Percentiles rank a stretch among this genome's conserved stretches.
phyloP scores from a whole-genome alignment of 1,140 invertebrate species.

The Bombus confusus region DNA sequence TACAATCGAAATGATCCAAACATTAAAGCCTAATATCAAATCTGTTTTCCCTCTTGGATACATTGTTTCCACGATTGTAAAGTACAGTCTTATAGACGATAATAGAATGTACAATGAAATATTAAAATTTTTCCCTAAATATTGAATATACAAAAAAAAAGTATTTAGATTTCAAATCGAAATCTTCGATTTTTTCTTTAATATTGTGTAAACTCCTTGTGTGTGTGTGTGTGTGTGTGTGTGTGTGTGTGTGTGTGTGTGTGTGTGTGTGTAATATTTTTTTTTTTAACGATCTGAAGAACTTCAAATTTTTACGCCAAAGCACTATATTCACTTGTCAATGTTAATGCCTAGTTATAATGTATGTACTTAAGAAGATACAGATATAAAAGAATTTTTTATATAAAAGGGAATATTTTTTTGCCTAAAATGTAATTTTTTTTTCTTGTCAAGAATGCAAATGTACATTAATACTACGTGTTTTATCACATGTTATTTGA shows the following conservation, averaged over 20 bases:
- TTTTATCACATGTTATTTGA: slow-evolving; percentile 41
- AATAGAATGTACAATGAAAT: slow-evolving; percentile 40
- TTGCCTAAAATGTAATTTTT: slow-evolving; percentile 24
- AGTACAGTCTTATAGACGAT: slow-evolving; percentile 32
- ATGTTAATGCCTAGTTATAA: slow-evolving; percentile 11
- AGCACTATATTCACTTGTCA: slow-evolving; percentile 12
- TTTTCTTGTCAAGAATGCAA: slow-evolving; percentile 13
- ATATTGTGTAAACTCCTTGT: neutral
- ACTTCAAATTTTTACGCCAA: neutral
- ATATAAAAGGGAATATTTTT: slow-evolving; percentile 42
- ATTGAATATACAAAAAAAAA: slow-evolving; percentile 7
- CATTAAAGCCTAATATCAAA: slow-evolving; percentile 51
- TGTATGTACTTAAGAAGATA: slow-evolving; percentile 18
- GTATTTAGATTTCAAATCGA: slow-evolving; percentile 1
- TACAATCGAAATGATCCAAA: slow-evolving; percentile 71
- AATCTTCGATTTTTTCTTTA: slow-evolving; percentile 8
- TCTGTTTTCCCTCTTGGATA: slow-evolving; percentile 10
- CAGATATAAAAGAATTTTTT: slow-evolving; percentile 49
- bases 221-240: too few species aligned
- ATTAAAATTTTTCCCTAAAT: slow-evolving; percentile 36
- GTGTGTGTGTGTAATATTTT: neutral
- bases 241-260: neutral
- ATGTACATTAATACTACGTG: slow-evolving; percentile 43
- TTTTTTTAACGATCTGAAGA: neutral
- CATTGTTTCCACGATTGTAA: slow-evolving; percentile 35